Conservation (phyloP, 2,888 invertebrate genomes). For the Taphrorychus bicolor region DNA sequence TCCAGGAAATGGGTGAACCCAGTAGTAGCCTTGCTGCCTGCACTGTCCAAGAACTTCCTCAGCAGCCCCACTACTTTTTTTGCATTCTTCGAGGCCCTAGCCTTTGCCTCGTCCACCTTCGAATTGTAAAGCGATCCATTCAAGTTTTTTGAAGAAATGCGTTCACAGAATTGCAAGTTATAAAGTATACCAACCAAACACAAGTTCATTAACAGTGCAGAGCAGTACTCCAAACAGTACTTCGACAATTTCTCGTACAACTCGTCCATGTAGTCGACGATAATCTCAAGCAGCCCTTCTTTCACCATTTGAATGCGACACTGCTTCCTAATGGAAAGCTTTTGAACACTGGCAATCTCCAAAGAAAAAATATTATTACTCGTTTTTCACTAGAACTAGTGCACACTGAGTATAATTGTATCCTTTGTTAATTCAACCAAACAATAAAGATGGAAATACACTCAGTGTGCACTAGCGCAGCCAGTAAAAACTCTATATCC, state of each 20-base stretch:
- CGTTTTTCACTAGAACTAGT: conserved; percentile 55
- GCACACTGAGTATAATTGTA: too few species aligned
- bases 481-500: too few species aligned
- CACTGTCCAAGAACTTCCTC: conserved; percentile 47
- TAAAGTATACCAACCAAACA: conserved; percentile 66
- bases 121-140: background rate
- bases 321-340: conserved; percentile 68
- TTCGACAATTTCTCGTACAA: conserved; percentile 57
- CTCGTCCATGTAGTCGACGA: conserved; percentile 64
- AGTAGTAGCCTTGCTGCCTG: too few species aligned
- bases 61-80: conserved; percentile 46
- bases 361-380: too few species aligned
- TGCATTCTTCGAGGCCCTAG: conserved; percentile 25
- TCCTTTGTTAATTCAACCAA: too few species aligned
- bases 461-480: too few species aligned
- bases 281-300: conserved; percentile 62
- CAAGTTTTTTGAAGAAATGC: too few species aligned
- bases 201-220: conserved; percentile 73
- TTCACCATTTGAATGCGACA: conserved; percentile 67
- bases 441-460: too few species aligned
- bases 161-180: too few species aligned
- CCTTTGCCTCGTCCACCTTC: conserved; percentile 35
- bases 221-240: too few species aligned
- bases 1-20: too few species aligned
- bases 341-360: conserved; percentile 71